These are phyloP conservation scores for Aphelinus atriplicis DNA, from an alignment of 1,140 invertebrate genomes.

Conservation along the genomic window DNA sequence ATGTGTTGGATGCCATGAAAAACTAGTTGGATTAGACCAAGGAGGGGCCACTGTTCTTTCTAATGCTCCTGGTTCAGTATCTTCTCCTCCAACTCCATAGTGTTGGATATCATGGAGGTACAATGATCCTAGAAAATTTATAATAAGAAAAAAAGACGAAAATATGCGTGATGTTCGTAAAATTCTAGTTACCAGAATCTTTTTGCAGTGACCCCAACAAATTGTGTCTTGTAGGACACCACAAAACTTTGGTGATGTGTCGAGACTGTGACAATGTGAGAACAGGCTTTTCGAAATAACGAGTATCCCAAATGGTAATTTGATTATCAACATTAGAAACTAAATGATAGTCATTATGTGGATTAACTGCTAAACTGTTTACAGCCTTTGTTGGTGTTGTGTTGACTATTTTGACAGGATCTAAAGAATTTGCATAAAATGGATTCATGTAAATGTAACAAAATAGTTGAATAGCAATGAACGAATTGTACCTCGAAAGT, in stretches of 20 bases:
- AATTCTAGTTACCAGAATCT: constrained; percentile 66
- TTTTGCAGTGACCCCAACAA: constrained; percentile 79
- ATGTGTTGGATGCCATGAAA: constrained; percentile 84
- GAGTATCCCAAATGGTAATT: constrained; percentile 87
- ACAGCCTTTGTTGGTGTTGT: constrained; percentile 85
- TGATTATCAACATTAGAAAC: constrained; percentile 85
- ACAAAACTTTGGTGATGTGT: constrained; percentile 79
- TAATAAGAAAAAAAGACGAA: background rate
- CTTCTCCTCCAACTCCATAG: constrained; percentile 71
- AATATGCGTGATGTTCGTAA: background rate
- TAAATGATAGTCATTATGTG: constrained; percentile 79
- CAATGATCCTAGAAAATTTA: constrained; percentile 60
- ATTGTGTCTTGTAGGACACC: constrained; percentile 90
- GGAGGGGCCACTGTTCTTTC: constrained; percentile 76
- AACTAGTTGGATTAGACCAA: constrained; percentile 71
- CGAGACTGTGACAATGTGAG: constrained; percentile 76
- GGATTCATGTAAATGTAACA: too few relatives aligned
- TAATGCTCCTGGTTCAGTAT: constrained; percentile 78
- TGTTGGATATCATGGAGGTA: constrained; percentile 86
- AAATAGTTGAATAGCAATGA: background rate
- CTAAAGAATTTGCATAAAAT: constrained; percentile 60
- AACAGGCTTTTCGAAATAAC: constrained; percentile 88
- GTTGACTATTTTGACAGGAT: constrained; percentile 76
- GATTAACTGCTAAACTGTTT: constrained; percentile 82
- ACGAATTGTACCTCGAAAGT: constrained; percentile 80